Evolutionary conservation across 2,888 invertebrate species (phyloP).

Genomic region (Nebria brevicollis): DNA sequence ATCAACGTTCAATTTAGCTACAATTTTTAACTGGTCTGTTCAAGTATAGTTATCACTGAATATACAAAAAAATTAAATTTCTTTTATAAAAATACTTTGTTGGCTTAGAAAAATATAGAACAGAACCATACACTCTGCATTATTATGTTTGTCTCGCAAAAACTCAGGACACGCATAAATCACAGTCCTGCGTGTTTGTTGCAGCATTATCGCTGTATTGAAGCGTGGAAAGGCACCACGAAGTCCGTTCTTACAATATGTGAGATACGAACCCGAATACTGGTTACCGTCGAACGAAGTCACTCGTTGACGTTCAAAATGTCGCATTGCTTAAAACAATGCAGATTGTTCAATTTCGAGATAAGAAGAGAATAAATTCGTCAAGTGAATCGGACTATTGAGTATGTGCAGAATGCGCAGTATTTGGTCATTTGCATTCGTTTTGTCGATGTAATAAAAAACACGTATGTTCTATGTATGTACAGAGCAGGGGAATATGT

Average conservation of each 20-base stretch:
- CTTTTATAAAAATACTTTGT: constrained; percentile 35
- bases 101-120: constrained; percentile 29
- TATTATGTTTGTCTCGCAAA: background rate
- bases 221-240: constrained; percentile 17
- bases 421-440: background rate
- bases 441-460: constrained; percentile 2
- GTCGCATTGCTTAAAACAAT: background rate
- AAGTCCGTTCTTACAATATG: background rate
- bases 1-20: background rate
- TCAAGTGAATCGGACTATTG: constrained; percentile 10
- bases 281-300: constrained; percentile 2
- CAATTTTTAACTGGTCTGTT: constrained; percentile 4
- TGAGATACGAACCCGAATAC: constrained; percentile 14
- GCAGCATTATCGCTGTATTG: background rate
- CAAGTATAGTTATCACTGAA: constrained; percentile 9
- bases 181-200: background rate
- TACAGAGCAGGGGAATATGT: constrained; percentile 29
- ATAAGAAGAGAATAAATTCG: constrained; percentile 17
- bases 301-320: constrained; percentile 15
- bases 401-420: constrained; percentile 9
- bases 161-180: background rate
- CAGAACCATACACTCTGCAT: constrained; percentile 39
- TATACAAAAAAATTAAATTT: constrained; percentile 1
- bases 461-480: constrained; percentile 40
- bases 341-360: background rate